Base-by-base conservation (phyloP, 2,797 vertebrate genomes). In the Notolepis coatsorum region DNA sequence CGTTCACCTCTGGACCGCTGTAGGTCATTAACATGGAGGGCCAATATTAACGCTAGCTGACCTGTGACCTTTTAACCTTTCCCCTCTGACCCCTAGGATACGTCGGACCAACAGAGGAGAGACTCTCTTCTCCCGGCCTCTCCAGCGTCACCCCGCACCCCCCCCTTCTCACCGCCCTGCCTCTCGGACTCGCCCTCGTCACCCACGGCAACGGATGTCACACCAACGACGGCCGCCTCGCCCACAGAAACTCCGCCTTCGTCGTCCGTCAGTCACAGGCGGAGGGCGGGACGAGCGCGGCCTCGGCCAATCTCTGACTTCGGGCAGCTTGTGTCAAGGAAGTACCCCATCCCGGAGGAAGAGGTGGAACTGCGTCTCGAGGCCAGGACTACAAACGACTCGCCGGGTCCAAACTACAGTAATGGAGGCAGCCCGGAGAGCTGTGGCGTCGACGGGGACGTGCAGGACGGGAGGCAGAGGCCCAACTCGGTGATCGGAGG, bases 231-330 rank as follows among this genome's bases (percentile, higher is more conserved):
- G 13, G 37, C 80, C 4, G 4, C 41, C 1, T n/a, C 50, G n/a
- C 55, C 77, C 28, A 60, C 72, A 5, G 94, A 93, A 70, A 84
- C 80, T 3, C 66, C 91, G 48, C 58, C 72, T 47, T 50, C 82
- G 43, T 45, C 68, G 3, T 61, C 61, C 55, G 84, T 91, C 85
- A 92, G 79, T 81, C 73, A 87, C 89, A 93, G 92, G 80, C 71
- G 93, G 85, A 84, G 93, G 88, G 64, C 86, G 42, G 89, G 84
- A 20, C 92, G 90, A 62, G 76, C 90, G 0, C 90, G 91, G 51
- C 96, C 96, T 23, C 93, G 96, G 38, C 98, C 98, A 0, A 91
- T 96, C 57, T 99, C 98, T 1, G 96, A 98, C 88, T 98, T 97
- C 1, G 94, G 94, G 20, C 97, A 97, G 71, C 85, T 95, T 65